phyloP scores from a whole-genome alignment of 2,888 invertebrate species.

The Papilio demoleus region DNA sequence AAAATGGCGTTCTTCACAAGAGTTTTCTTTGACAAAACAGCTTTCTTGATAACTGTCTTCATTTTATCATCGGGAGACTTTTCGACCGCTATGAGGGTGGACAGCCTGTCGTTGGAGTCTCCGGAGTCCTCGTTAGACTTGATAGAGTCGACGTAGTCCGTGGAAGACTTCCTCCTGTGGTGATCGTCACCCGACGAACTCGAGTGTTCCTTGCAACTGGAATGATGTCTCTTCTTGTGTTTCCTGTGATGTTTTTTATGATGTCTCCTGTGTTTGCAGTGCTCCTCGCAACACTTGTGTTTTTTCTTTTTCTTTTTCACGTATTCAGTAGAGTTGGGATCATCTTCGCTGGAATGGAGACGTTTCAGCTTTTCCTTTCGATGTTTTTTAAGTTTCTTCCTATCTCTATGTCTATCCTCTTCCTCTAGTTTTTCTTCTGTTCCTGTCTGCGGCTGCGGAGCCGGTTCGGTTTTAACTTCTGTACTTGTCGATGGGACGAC shows the following conservation, averaged over 20 bases:
- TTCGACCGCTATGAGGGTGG: slow-evolving; percentile 70
- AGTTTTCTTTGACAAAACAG: slow-evolving; percentile 68
- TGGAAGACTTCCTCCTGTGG: slow-evolving; percentile 67
- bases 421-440: slow-evolving; percentile 58
- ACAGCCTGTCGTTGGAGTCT: slow-evolving; percentile 68
- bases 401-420: slow-evolving; percentile 82
- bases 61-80: slow-evolving; percentile 73
- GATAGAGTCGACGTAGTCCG: slow-evolving; percentile 72
- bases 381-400: slow-evolving; percentile 87
- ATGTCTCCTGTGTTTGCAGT: slow-evolving; percentile 88
- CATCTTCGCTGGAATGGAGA: slow-evolving; percentile 71
- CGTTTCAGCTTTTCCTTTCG: slow-evolving; percentile 85
- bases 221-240: slow-evolving; percentile 89
- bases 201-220: slow-evolving; percentile 75
- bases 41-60: slow-evolving; percentile 76
- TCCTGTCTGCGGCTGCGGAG: slow-evolving; percentile 43
- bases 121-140: slow-evolving; percentile 78
- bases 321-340: slow-evolving; percentile 67
- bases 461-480: slow-evolving; percentile 56
- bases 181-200: slow-evolving; percentile 82
- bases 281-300: slow-evolving; percentile 87
- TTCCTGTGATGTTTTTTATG: slow-evolving; percentile 91
- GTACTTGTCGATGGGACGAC: slow-evolving; percentile 48
- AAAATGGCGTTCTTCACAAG: slow-evolving; percentile 71
- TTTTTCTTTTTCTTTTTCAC: slow-evolving; percentile 87